Base-by-base conservation (phyloP, 2,888 invertebrate species). In the Beris morrisii region DNA sequence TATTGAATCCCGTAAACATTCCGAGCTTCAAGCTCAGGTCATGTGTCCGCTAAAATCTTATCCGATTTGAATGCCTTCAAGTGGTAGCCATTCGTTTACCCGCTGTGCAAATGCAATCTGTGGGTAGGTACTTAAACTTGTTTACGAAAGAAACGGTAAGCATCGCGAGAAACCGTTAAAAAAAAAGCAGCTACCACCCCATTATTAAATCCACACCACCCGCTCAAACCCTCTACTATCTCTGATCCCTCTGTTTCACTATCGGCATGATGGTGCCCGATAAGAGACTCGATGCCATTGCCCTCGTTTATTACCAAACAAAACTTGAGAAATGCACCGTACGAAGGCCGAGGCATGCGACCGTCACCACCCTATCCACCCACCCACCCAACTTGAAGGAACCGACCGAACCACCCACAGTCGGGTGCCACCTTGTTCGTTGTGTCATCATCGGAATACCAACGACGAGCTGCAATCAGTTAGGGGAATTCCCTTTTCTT, bases 301-400 rank as follows among this genome's bases (percentile, higher is more conserved):
- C 52, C 61, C 61, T 44, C 61, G 52, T 38, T 61, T 61, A 50
- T 61, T 61, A 32, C 50, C 61, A 61, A 61, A 61, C 61, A 61
- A 58, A 9, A 38, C 31, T n/a, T 12, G 28, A 28, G 12, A 56
- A 44, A 15, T 56, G 58, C 45, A 58, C 30, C n/a, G 9, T 1
- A 38, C 38, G 38, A 38, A 38, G 38, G 38, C 38, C 38, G 38
- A 38, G 9, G 38, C 38, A 38, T 38, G 38, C 38, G 38, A 9
- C 38, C 7, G 9, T 22, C 22, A 38, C 38, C 38, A 38, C 38
- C 38, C 38, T 3, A 38, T 38, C 4, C 9, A 38, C 9, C 38
- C 38, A 38, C 38, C 38, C 38, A 38, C 5, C 43, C 56, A 13
- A 43, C 13, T 54, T 12, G 1, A 4, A 7, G 54, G 11, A 5